phyloP scores from a whole-genome alignment of 2,797 vertebrate genomes.

The Thunnus albacares region DNA sequence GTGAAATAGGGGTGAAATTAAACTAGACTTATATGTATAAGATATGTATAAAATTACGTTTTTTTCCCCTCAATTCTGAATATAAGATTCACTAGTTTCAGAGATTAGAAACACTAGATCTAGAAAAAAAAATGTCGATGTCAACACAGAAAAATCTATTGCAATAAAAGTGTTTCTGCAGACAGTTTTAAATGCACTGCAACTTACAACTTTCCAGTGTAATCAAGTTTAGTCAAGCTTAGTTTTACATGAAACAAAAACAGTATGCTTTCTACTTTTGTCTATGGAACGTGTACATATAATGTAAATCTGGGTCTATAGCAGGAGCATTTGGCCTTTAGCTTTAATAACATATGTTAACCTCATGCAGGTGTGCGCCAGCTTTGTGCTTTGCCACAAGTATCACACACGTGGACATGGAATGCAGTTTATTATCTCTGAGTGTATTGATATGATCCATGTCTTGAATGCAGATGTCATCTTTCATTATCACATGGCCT shows the following conservation, averaged over 20 bases:
- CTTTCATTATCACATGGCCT: neutral
- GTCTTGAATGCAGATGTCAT: neutral
- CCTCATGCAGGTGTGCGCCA: slow-evolving; percentile 1
- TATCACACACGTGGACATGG: slow-evolving; percentile 2
- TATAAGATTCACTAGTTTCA: neutral
- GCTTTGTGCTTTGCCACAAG: neutral
- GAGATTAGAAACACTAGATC: neutral
- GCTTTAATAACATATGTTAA: neutral
- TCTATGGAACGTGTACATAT: neutral
- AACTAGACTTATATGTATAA: neutral
- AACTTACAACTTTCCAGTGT: neutral
- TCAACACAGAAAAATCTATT: neutral
- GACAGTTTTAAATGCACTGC: neutral
- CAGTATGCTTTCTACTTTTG: neutral
- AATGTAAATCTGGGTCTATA: neutral
- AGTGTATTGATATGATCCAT: slow-evolving; percentile 41
- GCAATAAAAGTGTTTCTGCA: neutral
- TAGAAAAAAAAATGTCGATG: neutral
- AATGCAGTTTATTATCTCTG: slow-evolving; percentile 28
- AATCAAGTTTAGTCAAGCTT: neutral
- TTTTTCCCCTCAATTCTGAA: too few relatives aligned
- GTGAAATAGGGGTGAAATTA: neutral
- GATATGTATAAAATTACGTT: neutral
- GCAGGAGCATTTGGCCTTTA: neutral
- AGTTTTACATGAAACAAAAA: too few relatives aligned